Evolutionary conservation across 2,888 invertebrate species (phyloP), one percentile per base, ranked within the genome.

Genomic region (Megamerina dolium): DNA sequence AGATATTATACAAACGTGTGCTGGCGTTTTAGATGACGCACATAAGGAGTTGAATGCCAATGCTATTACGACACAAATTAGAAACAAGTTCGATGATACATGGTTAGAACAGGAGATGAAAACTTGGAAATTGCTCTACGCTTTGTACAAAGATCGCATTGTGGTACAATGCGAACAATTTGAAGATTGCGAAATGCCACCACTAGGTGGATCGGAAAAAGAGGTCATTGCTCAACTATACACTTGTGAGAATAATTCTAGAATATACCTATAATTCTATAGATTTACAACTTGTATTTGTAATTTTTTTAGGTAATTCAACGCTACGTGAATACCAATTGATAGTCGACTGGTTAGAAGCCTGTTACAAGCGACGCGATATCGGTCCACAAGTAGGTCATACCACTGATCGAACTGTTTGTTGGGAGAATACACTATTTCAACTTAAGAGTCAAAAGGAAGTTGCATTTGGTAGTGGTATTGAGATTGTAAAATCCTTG

Each of bases 281-380:
- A 8, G 6, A 23, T 23, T 8, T 10, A 8, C 23, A 6, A 23
- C 23, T 23, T 8, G 23, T n/a, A n/a, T n/a, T n/a, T n/a, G n/a
- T n/a, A n/a, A n/a, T n/a, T n/a, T n/a, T n/a, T 36, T 19, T 26
- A 68, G 72, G 72, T 41, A 78, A 80, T 57, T 68, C 77, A 0
- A 78, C 77, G 45, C 57, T 80, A 21, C 71, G 87, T 23, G 80
- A 87, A 61, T 80, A 84, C 59, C 89, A 95, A 68, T 66, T 93
- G 36, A 81, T 95, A 30, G 84, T 94, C 18, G 94, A 94, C 68
- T 95, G 95, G 95, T 68, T 95, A 40, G 95, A 95, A 70, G 79
- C 82, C 29, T 87, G 85, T 64, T 85, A 89, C 14, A 70, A 77
- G 6, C 82, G 82, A 52, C 72, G 75, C 29, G 68, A 72, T 4